phyloP scores from a whole-genome alignment of 1,140 invertebrate species.

The Drosophila elegans region DNA sequence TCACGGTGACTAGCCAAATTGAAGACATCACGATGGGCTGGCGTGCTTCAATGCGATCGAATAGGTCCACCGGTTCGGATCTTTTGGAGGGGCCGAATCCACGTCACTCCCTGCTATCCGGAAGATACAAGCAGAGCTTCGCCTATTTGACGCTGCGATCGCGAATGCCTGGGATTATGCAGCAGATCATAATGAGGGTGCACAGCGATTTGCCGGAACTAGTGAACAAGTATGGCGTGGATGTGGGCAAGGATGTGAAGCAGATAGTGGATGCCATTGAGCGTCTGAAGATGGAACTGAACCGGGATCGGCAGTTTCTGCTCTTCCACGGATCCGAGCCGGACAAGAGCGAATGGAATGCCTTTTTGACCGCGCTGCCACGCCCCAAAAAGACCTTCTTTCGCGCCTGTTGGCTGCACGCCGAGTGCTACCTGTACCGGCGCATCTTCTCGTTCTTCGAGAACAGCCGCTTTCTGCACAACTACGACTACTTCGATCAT shows the following conservation, averaged over 20 bases:
- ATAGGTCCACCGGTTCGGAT: fast-evolving
- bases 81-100: conserved; percentile 41
- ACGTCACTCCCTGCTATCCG: conserved; percentile 62
- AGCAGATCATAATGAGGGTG: conserved; percentile 37
- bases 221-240: conserved; percentile 13
- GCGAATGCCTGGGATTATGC: conserved; percentile 62
- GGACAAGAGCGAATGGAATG: conserved; percentile 67
- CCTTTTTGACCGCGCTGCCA: conserved; percentile 57
- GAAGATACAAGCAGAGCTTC: conserved; percentile 66
- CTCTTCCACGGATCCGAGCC: conserved; percentile 55
- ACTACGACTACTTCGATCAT: conserved; percentile 91
- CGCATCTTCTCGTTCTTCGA: conserved; percentile 91
- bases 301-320: conserved; percentile 40
- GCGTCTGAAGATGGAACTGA: conserved; percentile 35
- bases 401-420: conserved; percentile 93
- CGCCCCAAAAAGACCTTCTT: conserved; percentile 88
- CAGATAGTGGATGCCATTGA: conserved; percentile 34
- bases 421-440: conserved; percentile 97
- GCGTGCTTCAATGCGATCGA: background rate
- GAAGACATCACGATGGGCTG: background rate
- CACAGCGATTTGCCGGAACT: background rate
- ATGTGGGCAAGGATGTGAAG: conserved; percentile 34
- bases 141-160: conserved; percentile 54
- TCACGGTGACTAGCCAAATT: background rate
- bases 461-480: conserved; percentile 88